A percentile compares a stretch with the other conserved stretches of the same genome.
Conservation (phyloP, 2,113 vertebrate genomes). For the Proteles cristata region DNA sequence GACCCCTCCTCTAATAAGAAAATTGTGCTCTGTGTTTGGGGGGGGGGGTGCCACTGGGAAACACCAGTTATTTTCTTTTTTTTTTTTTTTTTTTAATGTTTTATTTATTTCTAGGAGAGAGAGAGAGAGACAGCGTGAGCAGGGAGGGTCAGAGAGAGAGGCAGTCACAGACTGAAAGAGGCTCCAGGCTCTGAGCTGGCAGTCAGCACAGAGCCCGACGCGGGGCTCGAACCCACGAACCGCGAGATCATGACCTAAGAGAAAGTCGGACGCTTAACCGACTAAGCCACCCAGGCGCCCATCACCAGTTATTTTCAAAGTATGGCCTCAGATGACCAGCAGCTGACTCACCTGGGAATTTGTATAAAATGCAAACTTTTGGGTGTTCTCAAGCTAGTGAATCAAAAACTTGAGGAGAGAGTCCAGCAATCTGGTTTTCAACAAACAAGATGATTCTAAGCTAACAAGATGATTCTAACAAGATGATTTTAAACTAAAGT, state of each 20-base stretch:
- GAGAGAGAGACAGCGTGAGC: too few relatives aligned
- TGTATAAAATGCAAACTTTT: background rate
- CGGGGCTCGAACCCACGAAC: too few relatives aligned
- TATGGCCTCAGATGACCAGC: background rate
- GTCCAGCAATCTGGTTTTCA: background rate
- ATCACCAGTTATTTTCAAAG: background rate
- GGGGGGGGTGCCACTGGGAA: background rate
- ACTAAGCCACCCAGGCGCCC: too few relatives aligned
- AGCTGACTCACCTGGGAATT: background rate
- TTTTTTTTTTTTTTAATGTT: too few relatives aligned
- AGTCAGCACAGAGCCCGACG: too few relatives aligned
- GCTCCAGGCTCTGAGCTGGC: too few relatives aligned
- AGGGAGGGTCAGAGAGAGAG: too few relatives aligned
- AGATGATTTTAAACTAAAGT: background rate
- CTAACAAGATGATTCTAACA: background rate
- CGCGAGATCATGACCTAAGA: too few relatives aligned
- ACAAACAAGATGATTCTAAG: background rate
- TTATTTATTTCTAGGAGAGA: too few relatives aligned
- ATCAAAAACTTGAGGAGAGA: background rate
- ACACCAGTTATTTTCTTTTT: background rate
- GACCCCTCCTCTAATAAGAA: background rate
- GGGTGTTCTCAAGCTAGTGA: background rate
- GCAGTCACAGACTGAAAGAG: too few relatives aligned
- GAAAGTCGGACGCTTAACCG: too few relatives aligned
- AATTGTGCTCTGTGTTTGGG: background rate